Base-by-base conservation (phyloP, 2,797 vertebrate genomes). In the Channallabes apus region DNA sequence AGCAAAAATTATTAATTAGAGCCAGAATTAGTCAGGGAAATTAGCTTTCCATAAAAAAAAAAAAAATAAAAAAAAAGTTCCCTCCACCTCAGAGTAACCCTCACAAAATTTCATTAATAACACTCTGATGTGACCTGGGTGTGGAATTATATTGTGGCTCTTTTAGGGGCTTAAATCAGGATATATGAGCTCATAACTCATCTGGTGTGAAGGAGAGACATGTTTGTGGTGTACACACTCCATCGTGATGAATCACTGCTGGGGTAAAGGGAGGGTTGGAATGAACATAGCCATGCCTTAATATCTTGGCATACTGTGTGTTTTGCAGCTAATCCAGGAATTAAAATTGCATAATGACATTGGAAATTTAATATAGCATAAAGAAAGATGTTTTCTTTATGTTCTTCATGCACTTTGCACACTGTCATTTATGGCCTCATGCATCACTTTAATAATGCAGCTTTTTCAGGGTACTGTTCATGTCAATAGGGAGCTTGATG, bases 181-280 rank as follows among this genome's bases (percentile, higher is more conserved):
- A 87, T 92, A 90, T 91, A 91, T 86, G 77, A 91, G 89, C 82
- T 71, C 90, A 93, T 93, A 92, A 93, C 83, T 91, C 90, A 90
- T 62, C 29, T 32, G 80, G 72, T 65, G 87, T 82, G 75, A 64
- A 81, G 68, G 38, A 54, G 54, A 78, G 59, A 22, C 69, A 72
- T 85, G 84, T 87, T 82, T 79, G 80, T 80, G 7, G 65, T 85
- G 84, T 85, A 82, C 77, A 71, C 65, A 81, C 58, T 86, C 73
- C 38, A 64, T 84, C 79, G 78, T 59, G n/a, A 82, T 84, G 85
- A 88, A 88, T 72, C 51, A 82, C 72, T 77, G 68, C 41, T 54
- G 73, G 76, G 78, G 69, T 62, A 68, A 54, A 62, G 8, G 22
- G 67, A 67, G 61, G 69, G 83, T 32, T 46, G n/a, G 41, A 84